Percentiles rank a stretch among this genome's conserved stretches.
Evolutionary conservation across 2,888 invertebrate species (phyloP).

Genomic region (Andrena flavipes): DNA sequence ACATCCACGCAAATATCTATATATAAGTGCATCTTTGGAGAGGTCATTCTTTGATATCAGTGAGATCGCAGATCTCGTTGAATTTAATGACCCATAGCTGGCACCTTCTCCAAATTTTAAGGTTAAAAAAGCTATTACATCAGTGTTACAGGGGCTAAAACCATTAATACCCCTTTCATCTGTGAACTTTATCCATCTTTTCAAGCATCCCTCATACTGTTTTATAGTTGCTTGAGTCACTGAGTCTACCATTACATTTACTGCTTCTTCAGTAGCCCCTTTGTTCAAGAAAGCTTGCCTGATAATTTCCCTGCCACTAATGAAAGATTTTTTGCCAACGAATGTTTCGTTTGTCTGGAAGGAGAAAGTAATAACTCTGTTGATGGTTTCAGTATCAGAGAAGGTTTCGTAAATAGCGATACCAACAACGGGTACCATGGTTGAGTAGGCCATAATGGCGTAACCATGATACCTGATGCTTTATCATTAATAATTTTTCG

Average conservation of each 20-base stretch:
- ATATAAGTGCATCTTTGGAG: neutral
- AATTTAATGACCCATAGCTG: constrained; percentile 7
- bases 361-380: constrained; percentile 45
- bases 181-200: neutral
- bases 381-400: constrained; percentile 37
- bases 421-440: constrained; percentile 62
- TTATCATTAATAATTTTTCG: constrained; percentile 61
- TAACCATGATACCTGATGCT: constrained; percentile 55
- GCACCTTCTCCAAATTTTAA: constrained; percentile 11
- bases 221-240: constrained; percentile 25
- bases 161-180: neutral
- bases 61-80: neutral
- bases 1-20: constrained; percentile 6
- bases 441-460: constrained; percentile 55
- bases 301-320: constrained; percentile 57
- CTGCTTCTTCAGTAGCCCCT: constrained; percentile 1
- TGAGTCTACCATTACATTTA: constrained; percentile 19
- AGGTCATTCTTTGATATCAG: neutral
- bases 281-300: constrained; percentile 40
- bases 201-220: constrained; percentile 33
- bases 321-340: constrained; percentile 31
- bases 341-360: constrained; percentile 34
- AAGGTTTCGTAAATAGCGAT: constrained; percentile 36
- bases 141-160: neutral
- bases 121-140: constrained; percentile 27